phyloP scores from a whole-genome alignment of 2,113 vertebrate species.

The Caranx ignobilis region DNA sequence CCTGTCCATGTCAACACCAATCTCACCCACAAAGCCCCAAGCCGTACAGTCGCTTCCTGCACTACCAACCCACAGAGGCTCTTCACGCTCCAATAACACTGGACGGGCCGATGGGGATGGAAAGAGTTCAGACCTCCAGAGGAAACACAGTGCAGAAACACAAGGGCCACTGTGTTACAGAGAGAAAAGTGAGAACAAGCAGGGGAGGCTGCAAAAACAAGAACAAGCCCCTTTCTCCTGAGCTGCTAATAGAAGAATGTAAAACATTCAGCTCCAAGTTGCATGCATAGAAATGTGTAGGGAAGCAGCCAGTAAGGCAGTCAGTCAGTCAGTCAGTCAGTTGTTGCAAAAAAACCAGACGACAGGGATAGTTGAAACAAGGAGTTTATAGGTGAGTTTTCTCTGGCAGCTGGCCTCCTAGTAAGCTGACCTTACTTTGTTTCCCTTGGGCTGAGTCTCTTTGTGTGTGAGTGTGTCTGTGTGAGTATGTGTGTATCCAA shows the following conservation, averaged over 20 bases:
- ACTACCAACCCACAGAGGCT: conserved; percentile 16
- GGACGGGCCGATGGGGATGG: conserved; percentile 42
- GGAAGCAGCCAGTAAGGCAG: conserved; percentile 5
- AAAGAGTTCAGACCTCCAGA: conserved; percentile 55
- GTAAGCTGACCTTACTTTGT: conserved; percentile 31
- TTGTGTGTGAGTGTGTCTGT: conserved; percentile 10
- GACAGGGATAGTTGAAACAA: conserved; percentile 16
- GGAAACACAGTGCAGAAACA: conserved; percentile 54
- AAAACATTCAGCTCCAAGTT: conserved; percentile 24
- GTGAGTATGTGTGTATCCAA: conserved; percentile 18
- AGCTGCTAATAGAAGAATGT: conserved; percentile 11
- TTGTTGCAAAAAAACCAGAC: not conserved
- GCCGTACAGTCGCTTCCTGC: conserved; percentile 34
- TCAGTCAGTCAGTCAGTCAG: conserved; percentile 22
- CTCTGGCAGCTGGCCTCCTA: conserved; percentile 11
- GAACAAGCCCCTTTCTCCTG: conserved; percentile 32
- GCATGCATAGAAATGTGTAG: not conserved
- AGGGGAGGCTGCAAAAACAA: conserved; percentile 52
- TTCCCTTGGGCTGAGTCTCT: conserved; percentile 35
- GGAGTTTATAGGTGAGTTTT: conserved; percentile 6
- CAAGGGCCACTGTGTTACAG: conserved; percentile 58
- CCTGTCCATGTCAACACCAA: not conserved
- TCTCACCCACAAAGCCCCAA: conserved; percentile 3
- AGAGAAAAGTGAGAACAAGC: conserved; percentile 55
- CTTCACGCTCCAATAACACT: conserved; percentile 42